A percentile compares a stretch with the other conserved stretches of the same genome.
Conservation (phyloP, 1,140 invertebrate genomes). For the Parapsyche elsis region DNA sequence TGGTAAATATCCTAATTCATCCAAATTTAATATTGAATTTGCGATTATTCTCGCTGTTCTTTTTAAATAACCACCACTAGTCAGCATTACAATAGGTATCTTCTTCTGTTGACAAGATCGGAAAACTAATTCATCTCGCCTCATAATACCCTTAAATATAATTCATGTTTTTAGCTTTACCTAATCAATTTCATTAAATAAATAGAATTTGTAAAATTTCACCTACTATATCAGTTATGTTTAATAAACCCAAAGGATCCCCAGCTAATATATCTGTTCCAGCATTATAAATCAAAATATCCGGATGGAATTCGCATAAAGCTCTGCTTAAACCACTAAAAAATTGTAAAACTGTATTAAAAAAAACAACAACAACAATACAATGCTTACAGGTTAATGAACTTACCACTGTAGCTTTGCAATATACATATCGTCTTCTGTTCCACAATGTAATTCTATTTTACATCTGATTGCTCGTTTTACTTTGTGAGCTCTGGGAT, state of each 20-base stretch:
- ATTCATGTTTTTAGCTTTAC: not conserved
- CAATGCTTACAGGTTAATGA: no score
- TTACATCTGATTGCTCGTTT: slow-evolving; percentile 80
- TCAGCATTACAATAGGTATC: slow-evolving; percentile 89
- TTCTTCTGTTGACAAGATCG: slow-evolving; percentile 70
- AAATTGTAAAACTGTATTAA: slow-evolving; percentile 47
- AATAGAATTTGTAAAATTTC: slow-evolving; percentile 8
- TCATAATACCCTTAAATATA: slow-evolving; percentile 77
- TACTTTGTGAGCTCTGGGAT: slow-evolving; percentile 81
- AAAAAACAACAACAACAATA: no score
- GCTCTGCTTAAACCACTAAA: slow-evolving; percentile 73
- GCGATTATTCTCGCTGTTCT: slow-evolving; percentile 83
- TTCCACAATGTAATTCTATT: slow-evolving; percentile 75
- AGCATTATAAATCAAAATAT: slow-evolving; percentile 88
- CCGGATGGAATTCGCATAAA: slow-evolving; percentile 79
- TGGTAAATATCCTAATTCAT: slow-evolving; percentile 58
- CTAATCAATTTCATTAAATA: not conserved
- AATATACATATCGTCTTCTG: slow-evolving; percentile 80
- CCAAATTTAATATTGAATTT: slow-evolving; percentile 82
- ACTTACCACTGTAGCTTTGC: slow-evolving; percentile 72
- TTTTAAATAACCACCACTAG: slow-evolving; percentile 86
- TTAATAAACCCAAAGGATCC: slow-evolving; percentile 79
- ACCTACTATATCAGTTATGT: slow-evolving; percentile 72
- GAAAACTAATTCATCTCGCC: slow-evolving; percentile 87
- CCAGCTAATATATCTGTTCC: slow-evolving; percentile 86